Evolutionary conservation across 2,888 invertebrate species (phyloP), one percentile per base, ranked within the genome.

Genomic region (Eumacrocentrus americanus): DNA sequence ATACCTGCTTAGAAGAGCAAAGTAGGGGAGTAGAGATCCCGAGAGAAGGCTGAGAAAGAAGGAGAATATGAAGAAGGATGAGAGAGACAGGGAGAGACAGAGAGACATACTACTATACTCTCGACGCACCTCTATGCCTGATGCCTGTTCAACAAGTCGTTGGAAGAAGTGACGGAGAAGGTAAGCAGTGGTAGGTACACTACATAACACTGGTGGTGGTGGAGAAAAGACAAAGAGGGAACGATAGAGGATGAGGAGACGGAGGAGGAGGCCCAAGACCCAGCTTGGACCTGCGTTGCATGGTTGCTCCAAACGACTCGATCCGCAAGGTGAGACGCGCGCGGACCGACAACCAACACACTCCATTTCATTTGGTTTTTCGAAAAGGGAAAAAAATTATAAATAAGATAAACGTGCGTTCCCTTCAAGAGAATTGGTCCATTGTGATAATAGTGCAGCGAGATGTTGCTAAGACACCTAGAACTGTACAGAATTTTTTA

Each of bases 321-420:
- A 77, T 80, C 77, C 77, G 78, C 78, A 79, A 80, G 80, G 80
- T 80, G 79, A 78, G 79, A 79, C 80, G 78, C 76, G 79, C 78
- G 78, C 79, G 76, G 77, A 74, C 72, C 66, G 60, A 62, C 58
- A 56, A 46, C 60, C 50, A 46, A 35, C 48, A 57, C 23, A 35
- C 16, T 44, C 55, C 12, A n/a, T n/a, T 9, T 11, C 20, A 29
- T 48, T 48, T 5, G 9, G n/a, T 25, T 48, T 48, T 48, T 16
- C 12, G 7, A 11, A 9, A 29, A 29, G n/a, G n/a, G n/a, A n/a
- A n/a, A n/a, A n/a, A n/a, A n/a, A n/a, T n/a, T n/a, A n/a, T n/a
- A n/a, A n/a, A n/a, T n/a, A n/a, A n/a, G n/a, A 29, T 6, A 29
- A 29, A 29, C 29, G 29, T 29, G 29, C 29, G 29, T 4, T 4